Evolutionary conservation across 2,888 invertebrate genomes (phyloP), one percentile per base, ranked within the genome.

Genomic region (Silvanus unidentatus): DNA sequence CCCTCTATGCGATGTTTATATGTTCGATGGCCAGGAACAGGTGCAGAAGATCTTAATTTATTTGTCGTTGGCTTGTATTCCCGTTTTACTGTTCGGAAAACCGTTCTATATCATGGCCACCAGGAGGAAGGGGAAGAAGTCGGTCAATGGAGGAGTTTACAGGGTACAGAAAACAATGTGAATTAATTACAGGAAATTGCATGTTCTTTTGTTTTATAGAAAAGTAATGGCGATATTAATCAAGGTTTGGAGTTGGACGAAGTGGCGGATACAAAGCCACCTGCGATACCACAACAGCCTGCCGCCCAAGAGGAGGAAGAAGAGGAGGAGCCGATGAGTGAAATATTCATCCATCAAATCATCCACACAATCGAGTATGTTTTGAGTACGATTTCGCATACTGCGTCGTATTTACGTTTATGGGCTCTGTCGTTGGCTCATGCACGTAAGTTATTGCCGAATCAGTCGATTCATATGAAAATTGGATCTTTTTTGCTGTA

Each of bases 331-430:
- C 77, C 86, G 1, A 84, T 93, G 72, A 81, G 87, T 53, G 96
- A 96, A 67, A 74, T 94, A 57, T 87, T 92, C 77, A 94, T 97
- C 61, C 87, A 94, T 69, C 95, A 96, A 67, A 86, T 84, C 12
- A 97, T 97, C 60, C 96, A 97, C 72, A 97, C 97, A 1, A 95
- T 97, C 49, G 97, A 97, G 75, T 98, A 92, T 65, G 92, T 94
- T 52, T 80, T 97, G 51, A 94, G 95, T 62, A 95, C 95, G 47
- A 86, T 98, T 55, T 96, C 96, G 0, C 95, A 98, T 68, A 97
- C 97, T 0, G 97, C 97, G 1, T 96, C 95, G 0, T 97, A 97
- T 69, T 80, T 97, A 34, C 89, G 97, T 62, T 77, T 98, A 52
- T 97, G 97, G 97, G 97, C 97, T 8, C 73, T 98, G 58, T 95